Conservation (phyloP, 2,113 vertebrate species). For the Diadophis punctatus region DNA sequence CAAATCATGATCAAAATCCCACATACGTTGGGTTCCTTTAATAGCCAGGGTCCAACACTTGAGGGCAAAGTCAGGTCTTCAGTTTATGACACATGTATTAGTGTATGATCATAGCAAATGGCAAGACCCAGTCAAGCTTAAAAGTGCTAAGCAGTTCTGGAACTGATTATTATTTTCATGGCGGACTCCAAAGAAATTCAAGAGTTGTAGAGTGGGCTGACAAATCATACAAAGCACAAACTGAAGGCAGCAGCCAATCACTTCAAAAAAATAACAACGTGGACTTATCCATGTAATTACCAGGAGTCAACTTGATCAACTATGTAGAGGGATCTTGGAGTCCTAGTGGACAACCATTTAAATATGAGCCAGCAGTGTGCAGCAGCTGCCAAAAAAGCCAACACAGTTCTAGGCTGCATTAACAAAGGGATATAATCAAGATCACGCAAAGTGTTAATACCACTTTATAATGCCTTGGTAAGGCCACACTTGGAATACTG, state of each 20-base stretch:
- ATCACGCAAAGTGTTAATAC: no score
- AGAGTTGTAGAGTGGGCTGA: background rate
- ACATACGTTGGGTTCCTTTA: background rate
- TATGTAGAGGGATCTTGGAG: no score
- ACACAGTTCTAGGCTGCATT: no score
- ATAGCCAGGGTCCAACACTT: background rate
- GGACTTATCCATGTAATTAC: background rate
- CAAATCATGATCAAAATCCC: background rate
- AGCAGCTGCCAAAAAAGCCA: no score
- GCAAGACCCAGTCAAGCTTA: background rate
- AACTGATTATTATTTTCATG: background rate
- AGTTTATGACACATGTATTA: background rate
- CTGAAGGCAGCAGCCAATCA: background rate
- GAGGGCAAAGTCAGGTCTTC: background rate
- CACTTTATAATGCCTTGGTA: no score
- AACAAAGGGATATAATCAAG: no score
- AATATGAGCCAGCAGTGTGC: no score
- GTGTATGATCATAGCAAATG: background rate
- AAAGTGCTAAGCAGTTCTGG: background rate
- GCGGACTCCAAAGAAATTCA: background rate
- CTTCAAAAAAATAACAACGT: background rate
- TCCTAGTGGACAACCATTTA: no score
- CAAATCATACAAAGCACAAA: background rate
- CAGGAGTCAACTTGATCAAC: background rate
- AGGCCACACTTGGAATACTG: no score